A percentile compares a stretch with the other conserved stretches of the same genome.
These are phyloP conservation scores for Drosophila neonasuta DNA, from an alignment of 2,888 invertebrate species.

Conservation along the genomic window DNA sequence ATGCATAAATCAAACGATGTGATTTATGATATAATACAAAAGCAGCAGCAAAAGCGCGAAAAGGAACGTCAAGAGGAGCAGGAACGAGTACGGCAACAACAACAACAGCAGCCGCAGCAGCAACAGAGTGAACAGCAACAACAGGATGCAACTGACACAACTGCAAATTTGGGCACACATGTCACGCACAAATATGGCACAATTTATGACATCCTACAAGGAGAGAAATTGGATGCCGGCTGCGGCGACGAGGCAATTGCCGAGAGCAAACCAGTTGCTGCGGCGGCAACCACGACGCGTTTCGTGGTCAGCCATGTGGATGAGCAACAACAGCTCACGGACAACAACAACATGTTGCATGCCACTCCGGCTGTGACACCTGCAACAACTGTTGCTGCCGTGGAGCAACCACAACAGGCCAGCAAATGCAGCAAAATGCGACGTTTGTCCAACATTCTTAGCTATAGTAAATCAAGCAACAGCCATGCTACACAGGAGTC, in stretches of 20 bases:
- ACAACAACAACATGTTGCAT: conserved; percentile 16
- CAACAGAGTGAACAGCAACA: conserved; percentile 22
- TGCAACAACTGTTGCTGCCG: conserved; percentile 11
- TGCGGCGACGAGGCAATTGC: conserved; percentile 27
- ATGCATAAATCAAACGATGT: conserved; percentile 73
- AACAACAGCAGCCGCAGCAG: conserved; percentile 12
- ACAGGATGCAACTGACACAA: conserved; percentile 43
- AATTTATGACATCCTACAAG: conserved; percentile 82
- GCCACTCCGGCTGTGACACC: conserved; percentile 10
- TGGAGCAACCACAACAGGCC: conserved; percentile 21
- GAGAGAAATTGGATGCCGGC: conserved; percentile 69
- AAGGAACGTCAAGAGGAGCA: conserved; percentile 18
- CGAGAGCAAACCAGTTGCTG: conserved; percentile 36
- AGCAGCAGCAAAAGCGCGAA: conserved; percentile 61
- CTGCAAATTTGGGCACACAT: conserved; percentile 47
- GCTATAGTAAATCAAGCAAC: conserved; percentile 66
- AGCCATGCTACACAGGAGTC: conserved; percentile 32
- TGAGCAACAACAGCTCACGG: conserved; percentile 52
- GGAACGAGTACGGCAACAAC: conserved; percentile 44
- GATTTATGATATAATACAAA: conserved; percentile 82
- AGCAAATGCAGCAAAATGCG: conserved; percentile 77
- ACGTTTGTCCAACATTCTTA: conserved; percentile 81
- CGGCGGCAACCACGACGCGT: conserved; percentile 64
- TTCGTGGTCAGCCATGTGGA: conserved; percentile 81
- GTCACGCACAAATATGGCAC: conserved; percentile 79